These are phyloP conservation scores for Sebastes minor DNA, from an alignment of 2,797 vertebrate species.

Conservation along the genomic window DNA sequence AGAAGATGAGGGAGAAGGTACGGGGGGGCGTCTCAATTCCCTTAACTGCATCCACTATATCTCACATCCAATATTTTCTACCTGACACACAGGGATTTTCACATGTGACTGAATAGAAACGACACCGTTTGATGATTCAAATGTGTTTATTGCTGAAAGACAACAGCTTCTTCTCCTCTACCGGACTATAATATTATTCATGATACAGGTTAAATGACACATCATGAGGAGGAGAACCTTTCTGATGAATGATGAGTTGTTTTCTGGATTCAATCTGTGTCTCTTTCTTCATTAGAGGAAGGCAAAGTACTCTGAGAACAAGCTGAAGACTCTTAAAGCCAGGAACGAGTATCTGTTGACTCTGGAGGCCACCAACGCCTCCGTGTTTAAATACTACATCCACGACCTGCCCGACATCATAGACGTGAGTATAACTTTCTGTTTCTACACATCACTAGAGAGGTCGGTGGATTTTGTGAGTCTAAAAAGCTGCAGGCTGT, in stretches of 20 bases:
- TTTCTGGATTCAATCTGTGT: neutral
- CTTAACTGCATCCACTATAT: no score
- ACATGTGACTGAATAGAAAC: no score
- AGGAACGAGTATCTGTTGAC: conserved; percentile 98
- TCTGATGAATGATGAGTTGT: neutral
- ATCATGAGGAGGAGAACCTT: neutral
- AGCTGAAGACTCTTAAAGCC: conserved; percentile 97
- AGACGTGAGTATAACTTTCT: conserved; percentile 88
- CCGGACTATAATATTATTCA: neutral
- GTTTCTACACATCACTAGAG: neutral
- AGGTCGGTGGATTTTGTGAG: neutral
- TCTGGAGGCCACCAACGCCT: conserved; percentile 96
- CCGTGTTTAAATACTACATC: conserved; percentile 98
- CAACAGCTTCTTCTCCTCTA: neutral
- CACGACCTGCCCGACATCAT: conserved; percentile 98
- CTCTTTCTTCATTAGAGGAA: conserved; percentile 86
- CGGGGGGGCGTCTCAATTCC: no score
- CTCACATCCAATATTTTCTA: no score
- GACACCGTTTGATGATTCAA: fast-evolving
- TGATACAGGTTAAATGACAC: neutral
- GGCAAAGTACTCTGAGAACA: conserved; percentile 99
- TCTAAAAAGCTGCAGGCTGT: no score
- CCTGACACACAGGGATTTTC: no score
- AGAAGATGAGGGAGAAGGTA: conserved; percentile 99
- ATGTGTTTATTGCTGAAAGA: no score